phyloP scores from a whole-genome alignment of 2,888 invertebrate genomes.

The Litoditis marina region DNA sequence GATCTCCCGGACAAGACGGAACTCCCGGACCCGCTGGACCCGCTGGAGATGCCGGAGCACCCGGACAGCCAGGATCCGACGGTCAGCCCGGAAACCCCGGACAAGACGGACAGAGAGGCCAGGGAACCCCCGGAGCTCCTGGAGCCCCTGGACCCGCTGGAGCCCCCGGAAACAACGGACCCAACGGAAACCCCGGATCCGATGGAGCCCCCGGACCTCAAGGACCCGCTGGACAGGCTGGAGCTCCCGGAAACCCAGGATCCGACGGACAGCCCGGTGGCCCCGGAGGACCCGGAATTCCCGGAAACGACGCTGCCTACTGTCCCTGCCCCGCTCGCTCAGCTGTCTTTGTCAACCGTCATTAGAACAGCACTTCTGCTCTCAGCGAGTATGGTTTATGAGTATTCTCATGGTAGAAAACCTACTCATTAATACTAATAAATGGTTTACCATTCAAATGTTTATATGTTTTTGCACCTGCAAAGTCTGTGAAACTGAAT shows the following conservation, averaged over 20 bases:
- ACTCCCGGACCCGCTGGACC: constrained; percentile 43
- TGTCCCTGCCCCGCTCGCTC: too few species aligned
- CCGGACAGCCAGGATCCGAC: constrained; percentile 38
- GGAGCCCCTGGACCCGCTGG: constrained; percentile 44
- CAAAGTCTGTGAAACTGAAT: too few species aligned
- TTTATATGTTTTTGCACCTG: too few species aligned
- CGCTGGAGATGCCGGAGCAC: constrained; percentile 45
- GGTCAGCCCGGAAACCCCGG: constrained; percentile 47
- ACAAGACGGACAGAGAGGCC: constrained; percentile 32
- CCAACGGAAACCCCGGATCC: constrained; percentile 27
- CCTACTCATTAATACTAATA: too few species aligned
- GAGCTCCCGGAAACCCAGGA: constrained; percentile 42
- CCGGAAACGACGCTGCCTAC: constrained; percentile 26
- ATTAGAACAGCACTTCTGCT: too few species aligned
- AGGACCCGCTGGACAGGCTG: constrained; percentile 41
- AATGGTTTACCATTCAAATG: too few species aligned
- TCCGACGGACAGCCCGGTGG: constrained; percentile 37
- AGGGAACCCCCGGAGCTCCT: constrained; percentile 45
- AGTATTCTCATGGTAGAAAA: too few species aligned
- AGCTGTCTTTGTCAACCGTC: too few species aligned
- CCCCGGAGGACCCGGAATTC: constrained; percentile 32
- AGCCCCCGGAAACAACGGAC: constrained; percentile 34
- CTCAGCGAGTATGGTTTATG: too few species aligned
- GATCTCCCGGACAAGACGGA: constrained; percentile 40
- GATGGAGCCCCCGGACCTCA: constrained; percentile 41